Evolutionary conservation across 2,797 vertebrate genomes (phyloP).

Genomic region (Alcedo quadribrachys): DNA sequence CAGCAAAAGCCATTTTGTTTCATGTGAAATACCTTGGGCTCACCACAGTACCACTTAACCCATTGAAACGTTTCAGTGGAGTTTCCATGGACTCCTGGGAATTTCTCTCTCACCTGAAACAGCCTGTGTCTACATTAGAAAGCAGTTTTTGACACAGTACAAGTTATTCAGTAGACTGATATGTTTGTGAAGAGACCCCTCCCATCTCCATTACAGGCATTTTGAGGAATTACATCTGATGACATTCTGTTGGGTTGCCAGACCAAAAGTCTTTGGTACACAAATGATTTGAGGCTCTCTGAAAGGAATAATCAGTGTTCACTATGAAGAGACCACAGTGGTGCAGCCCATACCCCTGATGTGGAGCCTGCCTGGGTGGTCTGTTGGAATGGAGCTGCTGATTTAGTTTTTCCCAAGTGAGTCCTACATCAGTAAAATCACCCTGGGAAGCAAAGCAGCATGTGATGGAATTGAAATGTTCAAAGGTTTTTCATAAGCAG

Average conservation of each 20-base stretch:
- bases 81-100: background rate
- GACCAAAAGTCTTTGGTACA: rapidly evolving
- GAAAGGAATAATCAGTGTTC: background rate
- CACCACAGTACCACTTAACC: background rate
- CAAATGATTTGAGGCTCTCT: background rate
- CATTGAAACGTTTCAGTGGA: background rate
- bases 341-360: background rate
- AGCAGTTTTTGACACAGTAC: background rate
- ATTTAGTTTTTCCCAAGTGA: background rate
- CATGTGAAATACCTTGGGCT: background rate
- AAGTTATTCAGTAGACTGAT: background rate
- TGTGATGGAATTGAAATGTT: background rate
- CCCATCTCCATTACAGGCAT: background rate
- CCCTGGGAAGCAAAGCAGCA: background rate
- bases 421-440: background rate
- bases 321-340: background rate
- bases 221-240: background rate
- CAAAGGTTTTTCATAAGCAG: background rate
- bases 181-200: background rate
- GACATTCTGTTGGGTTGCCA: background rate
- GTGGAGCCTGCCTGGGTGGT: background rate
- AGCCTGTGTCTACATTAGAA: background rate
- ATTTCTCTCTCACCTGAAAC: background rate
- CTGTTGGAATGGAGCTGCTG: background rate
- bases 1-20: background rate